Percentiles rank a stretch among this genome's conserved stretches.
These are phyloP conservation scores for Mirza zaza DNA, from an alignment of 2,113 vertebrate genomes.

Conservation along the genomic window DNA sequence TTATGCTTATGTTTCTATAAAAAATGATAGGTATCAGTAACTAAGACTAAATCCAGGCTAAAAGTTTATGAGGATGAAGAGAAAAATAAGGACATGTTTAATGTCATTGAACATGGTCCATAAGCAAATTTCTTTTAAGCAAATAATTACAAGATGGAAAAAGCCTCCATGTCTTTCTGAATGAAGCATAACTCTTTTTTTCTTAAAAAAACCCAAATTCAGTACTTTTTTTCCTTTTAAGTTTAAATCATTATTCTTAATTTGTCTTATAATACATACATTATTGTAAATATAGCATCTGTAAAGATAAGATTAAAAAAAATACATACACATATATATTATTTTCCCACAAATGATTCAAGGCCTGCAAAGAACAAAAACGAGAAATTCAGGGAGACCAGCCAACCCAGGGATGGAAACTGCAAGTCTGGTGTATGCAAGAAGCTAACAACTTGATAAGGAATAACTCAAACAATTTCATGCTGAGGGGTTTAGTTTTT, in stretches of 20 bases:
- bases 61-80: slow-evolving; percentile 20
- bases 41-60: slow-evolving; percentile 31
- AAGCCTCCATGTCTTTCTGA: slow-evolving; percentile 47
- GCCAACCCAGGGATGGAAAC: not conserved
- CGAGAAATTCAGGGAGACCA: slow-evolving; percentile 42
- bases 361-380: slow-evolving; percentile 57
- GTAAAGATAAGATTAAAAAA: slow-evolving; percentile 66
- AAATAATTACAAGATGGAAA: slow-evolving; percentile 15
- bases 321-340: slow-evolving; percentile 66
- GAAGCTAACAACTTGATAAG: not conserved
- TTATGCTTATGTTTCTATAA: slow-evolving; percentile 24
- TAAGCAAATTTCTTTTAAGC: slow-evolving; percentile 51
- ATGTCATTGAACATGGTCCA: not conserved
- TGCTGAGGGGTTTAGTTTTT: slow-evolving; percentile 65
- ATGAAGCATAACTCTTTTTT: slow-evolving; percentile 25
- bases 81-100: slow-evolving; percentile 30
- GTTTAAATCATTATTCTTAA: slow-evolving; percentile 57
- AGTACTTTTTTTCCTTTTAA: slow-evolving; percentile 51
- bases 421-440: not conserved
- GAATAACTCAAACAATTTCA: slow-evolving; percentile 46
- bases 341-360: slow-evolving; percentile 65
- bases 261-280: slow-evolving; percentile 66
- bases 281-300: slow-evolving; percentile 75
- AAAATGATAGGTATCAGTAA: slow-evolving; percentile 20
- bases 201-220: slow-evolving; percentile 17